Evolutionary conservation across 2,797 vertebrate species (phyloP), one percentile per base, ranked within the genome.

Genomic region (Okamejei kenojei): DNA sequence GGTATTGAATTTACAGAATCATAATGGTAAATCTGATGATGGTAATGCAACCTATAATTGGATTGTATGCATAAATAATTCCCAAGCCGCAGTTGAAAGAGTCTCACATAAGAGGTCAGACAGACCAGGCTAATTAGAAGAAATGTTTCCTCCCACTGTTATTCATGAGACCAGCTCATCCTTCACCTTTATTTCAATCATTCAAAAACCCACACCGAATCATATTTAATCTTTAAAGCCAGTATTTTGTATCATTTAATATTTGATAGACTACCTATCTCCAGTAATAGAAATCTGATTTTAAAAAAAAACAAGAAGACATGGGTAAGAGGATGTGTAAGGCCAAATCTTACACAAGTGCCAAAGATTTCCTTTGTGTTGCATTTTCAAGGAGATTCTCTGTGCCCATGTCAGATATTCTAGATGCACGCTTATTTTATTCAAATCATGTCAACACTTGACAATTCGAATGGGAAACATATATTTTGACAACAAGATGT

Each of bases 231-330:
- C 19, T 90, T 73, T 38, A 32, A 73, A 45, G 35, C 4, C 88
- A 45, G 3, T 73, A 29, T 74, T 90, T 91, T 91, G 88, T 71
- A 26, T 91, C 19, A 91, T 54, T 54, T 91, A 91, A 74, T 45
- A 45, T 54, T 91, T 54, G 35, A 54, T 73, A 23, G 11, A 29
- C 90, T 74, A 17, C 13, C 38, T 74, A 29, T 9, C 65, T 91
- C 17, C 6, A 32, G 71, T 35, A 74, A 74, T 91, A 26, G 21
- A 91, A 74, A 91, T 45, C 29, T 91, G 38, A 35, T 91, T 15
- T 21, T 26, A 84, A 3, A n/a, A n/a, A 29, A 74, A 90, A 35
- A 74, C 45, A 26, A 54, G 68, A 15, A 23, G 35, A 38, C 5
- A 84, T 7, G 32, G 7, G n/a, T 88, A 15, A 35, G 35, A 74